Conservation (phyloP, 2,113 vertebrate species). For the Pionites leucogaster region DNA sequence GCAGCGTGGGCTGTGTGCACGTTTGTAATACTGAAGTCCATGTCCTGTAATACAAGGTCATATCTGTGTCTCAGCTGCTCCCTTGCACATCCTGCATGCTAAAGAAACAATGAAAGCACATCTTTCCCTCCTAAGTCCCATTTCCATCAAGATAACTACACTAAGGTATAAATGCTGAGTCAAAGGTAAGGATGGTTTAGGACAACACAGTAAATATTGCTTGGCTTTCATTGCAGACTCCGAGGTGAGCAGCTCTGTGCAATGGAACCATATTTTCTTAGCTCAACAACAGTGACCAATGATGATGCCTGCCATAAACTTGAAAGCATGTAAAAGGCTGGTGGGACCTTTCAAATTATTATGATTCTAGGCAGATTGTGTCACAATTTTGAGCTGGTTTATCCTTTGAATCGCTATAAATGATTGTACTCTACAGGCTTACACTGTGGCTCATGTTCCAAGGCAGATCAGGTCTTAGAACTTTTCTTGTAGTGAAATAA, state of each 20-base stretch:
- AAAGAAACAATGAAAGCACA: neutral
- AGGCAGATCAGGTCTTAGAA: neutral
- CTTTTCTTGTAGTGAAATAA: neutral
- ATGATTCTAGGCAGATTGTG: neutral
- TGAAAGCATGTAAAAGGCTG: neutral
- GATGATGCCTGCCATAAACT: neutral
- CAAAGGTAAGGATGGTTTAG: neutral
- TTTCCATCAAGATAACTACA: neutral
- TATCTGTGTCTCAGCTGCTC: neutral
- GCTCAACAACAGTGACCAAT: neutral
- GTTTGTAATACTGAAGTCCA: neutral
- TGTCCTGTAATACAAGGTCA: neutral
- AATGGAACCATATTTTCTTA: neutral
- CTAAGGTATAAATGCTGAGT: neutral
- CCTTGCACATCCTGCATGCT: neutral
- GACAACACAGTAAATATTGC: neutral
- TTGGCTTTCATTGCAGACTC: neutral
- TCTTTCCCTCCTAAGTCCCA: neutral
- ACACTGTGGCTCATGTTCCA: neutral
- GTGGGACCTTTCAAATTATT: neutral
- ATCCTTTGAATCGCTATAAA: neutral
- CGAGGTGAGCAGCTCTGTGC: neutral
- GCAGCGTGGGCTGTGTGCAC: neutral
- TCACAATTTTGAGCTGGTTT: neutral
- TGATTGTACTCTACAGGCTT: neutral